phyloP scores from a whole-genome alignment of 1,140 invertebrate species.

The Uloborus diversus region DNA sequence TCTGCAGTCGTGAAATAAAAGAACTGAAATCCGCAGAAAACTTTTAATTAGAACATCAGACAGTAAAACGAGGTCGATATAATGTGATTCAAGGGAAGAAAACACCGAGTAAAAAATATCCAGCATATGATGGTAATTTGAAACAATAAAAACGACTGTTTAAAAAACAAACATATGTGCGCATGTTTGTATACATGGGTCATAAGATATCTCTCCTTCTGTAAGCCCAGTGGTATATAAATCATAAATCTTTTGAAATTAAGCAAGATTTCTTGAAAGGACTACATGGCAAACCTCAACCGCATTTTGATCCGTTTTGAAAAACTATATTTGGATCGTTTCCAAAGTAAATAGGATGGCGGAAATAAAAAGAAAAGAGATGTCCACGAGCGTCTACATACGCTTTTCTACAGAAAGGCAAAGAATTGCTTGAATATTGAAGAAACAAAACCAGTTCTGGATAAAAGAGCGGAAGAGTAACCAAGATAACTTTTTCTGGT shows the following conservation, averaged over 20 bases:
- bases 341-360: slow-evolving; percentile 26
- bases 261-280: slow-evolving; percentile 34
- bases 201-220: background rate
- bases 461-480: slow-evolving; percentile 48
- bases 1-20: too few relatives aligned
- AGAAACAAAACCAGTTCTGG: slow-evolving; percentile 49
- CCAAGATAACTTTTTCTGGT: slow-evolving; percentile 36
- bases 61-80: too few relatives aligned
- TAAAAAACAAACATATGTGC: too few relatives aligned
- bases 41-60: too few relatives aligned
- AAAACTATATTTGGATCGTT: slow-evolving; percentile 34
- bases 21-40: too few relatives aligned
- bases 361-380: slow-evolving; percentile 8
- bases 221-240: background rate
- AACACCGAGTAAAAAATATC: too few relatives aligned
- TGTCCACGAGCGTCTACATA: too few relatives aligned
- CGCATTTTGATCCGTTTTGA: slow-evolving; percentile 34
- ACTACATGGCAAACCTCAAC: slow-evolving; percentile 13
- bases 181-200: too few relatives aligned
- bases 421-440: slow-evolving; percentile 23
- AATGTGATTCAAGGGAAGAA: too few relatives aligned
- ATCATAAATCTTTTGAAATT: slow-evolving; percentile 15
- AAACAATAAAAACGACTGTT: too few relatives aligned
- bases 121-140: too few relatives aligned
- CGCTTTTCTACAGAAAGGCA: background rate